phyloP scores from a whole-genome alignment of 1,140 invertebrate species.

The Drosophila quadrilineata region DNA sequence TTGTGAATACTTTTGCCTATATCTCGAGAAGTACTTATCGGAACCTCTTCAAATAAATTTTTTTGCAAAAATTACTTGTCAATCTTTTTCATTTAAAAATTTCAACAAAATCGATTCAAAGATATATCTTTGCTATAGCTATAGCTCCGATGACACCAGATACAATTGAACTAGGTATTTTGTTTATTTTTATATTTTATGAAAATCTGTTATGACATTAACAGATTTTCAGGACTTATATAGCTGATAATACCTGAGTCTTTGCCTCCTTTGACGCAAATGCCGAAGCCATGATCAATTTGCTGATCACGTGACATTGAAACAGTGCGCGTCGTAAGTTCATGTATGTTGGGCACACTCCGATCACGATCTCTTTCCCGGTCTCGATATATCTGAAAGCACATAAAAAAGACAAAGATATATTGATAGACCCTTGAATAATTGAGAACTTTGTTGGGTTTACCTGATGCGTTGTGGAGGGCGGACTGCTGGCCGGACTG shows the following conservation, averaged over 20 bases:
- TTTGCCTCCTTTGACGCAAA: constrained; percentile 94
- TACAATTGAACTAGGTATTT: too few relatives aligned
- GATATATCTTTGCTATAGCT: too few relatives aligned
- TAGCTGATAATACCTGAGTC: constrained; percentile 86
- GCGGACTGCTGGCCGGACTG: constrained; percentile 89
- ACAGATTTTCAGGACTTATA: background rate
- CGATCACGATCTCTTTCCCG: constrained; percentile 78
- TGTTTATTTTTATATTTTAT: too few relatives aligned
- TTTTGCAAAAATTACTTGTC: too few relatives aligned
- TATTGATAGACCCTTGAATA: background rate
- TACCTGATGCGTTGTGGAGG: constrained; percentile 86
- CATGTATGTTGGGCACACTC: constrained; percentile 86
- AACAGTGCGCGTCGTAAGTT: constrained; percentile 90
- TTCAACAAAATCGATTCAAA: too few relatives aligned
- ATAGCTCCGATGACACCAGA: too few relatives aligned
- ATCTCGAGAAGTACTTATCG: too few relatives aligned
- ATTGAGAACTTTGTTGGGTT: constrained; percentile 20
- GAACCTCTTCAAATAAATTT: too few relatives aligned
- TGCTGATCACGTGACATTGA: constrained; percentile 90
- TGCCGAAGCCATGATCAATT: constrained; percentile 92
- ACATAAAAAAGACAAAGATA: background rate
- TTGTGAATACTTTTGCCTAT: too few relatives aligned
- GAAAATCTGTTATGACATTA: too few relatives aligned
- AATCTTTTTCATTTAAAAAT: too few relatives aligned
- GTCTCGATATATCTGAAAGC: constrained; percentile 69